Conservation (phyloP, 2,888 invertebrate genomes). For the Buathra laborator region DNA sequence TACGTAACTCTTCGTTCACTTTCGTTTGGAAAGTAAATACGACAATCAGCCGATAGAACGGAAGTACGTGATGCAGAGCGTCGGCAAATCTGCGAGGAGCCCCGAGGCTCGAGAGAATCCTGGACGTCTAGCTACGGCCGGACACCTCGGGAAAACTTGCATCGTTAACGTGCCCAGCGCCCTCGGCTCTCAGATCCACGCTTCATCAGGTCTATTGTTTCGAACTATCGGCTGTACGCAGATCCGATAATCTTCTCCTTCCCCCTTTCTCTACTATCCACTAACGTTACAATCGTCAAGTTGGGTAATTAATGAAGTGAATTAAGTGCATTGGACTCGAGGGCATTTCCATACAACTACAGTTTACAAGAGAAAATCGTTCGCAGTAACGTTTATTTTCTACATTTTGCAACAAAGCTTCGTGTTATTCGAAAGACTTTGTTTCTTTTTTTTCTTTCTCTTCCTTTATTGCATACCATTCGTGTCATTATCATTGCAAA, state of each 20-base stretch:
- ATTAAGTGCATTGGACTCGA: constrained; percentile 57
- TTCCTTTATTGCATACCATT: background rate
- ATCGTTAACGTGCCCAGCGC: constrained; percentile 67
- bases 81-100: constrained; percentile 46
- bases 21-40: constrained; percentile 9
- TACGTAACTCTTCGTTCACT: background rate
- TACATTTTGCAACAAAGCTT: background rate
- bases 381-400: constrained; percentile 48
- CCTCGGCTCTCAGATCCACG: constrained; percentile 53
- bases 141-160: constrained; percentile 61
- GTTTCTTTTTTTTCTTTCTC: background rate
- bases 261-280: constrained; percentile 27
- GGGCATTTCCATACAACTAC: constrained; percentile 28
- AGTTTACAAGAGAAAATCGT: constrained; percentile 53
- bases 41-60: constrained; percentile 8
- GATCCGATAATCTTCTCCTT: constrained; percentile 72
- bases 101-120: constrained; percentile 40
- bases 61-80: constrained; percentile 52
- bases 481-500: background rate
- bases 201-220: constrained; percentile 72
- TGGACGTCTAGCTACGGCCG: constrained; percentile 31
- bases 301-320: constrained; percentile 75
- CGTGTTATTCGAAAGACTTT: background rate
- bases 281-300: constrained; percentile 60
- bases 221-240: constrained; percentile 71